Evolutionary conservation across 2,888 invertebrate genomes (phyloP), one percentile per base, ranked within the genome.

Genomic region (Eurytoma californica): DNA sequence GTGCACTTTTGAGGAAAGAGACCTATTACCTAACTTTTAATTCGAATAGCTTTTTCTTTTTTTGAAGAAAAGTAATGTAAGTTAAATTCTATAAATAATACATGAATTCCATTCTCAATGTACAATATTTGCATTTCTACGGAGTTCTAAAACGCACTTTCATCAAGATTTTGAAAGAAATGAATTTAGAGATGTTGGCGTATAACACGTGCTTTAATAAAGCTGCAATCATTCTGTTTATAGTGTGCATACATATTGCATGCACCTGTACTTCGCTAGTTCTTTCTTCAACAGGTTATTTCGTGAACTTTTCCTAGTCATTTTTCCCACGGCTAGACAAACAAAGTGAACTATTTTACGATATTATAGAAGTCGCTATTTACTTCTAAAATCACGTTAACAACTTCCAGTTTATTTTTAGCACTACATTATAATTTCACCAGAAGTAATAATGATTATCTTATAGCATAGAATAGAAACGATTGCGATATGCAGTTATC

Each of bases 151-250:
- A 30, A 61, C 39, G 47, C 18, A 47, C 63, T 18, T 51, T 68
- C 30, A 70, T 73, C 53, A 61, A 51, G 18, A 49, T 69, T 69
- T 63, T 72, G 63, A 57, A 53, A 30, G 55, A 58, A 61, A 68
- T 75, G 30, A 51, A 68, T 58, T 67, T 39, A 75, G 51, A 24
- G 13, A 12, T 18, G 67, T 67, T 68, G 65, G 20, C 30, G 51
- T 61, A 30, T 20, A 20, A 28, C 30, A n/a, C 14, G 51, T 39
- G 61, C 39, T 39, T 12, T 9, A 53, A 61, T 68, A 61, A 67
- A 51, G 28, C 9, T 39, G 9, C 39, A 39, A 39, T 39, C 9
- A 39, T 39, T 39, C 39, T 39, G 5, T 39, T 39, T 39, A 39
- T 39, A 39, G 39, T 39, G 9, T 39, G 9, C 39, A 9, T 39